Percentiles rank a stretch among this genome's conserved stretches.
Evolutionary conservation across 2,113 vertebrate genomes (phyloP).

Genomic region (Varanus komodoensis): DNA sequence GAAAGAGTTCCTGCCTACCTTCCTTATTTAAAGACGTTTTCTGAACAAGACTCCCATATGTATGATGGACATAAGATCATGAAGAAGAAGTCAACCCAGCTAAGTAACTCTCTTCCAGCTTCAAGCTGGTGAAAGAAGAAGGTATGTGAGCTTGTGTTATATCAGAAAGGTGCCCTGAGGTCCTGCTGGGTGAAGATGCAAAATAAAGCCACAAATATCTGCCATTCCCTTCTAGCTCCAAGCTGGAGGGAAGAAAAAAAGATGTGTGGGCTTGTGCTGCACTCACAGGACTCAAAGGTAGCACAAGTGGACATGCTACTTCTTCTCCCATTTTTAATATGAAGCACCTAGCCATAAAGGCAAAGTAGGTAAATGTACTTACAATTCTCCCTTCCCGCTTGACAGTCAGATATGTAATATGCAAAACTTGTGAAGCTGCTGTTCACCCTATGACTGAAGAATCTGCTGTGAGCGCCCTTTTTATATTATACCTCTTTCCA

Average conservation of each 20-base stretch:
- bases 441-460: neutral
- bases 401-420: neutral
- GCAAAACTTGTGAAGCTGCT: neutral
- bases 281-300: neutral
- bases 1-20: no score
- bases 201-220: no score
- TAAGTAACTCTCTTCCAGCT: neutral
- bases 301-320: neutral
- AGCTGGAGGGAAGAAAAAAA: no score
- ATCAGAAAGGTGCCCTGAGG: no score
- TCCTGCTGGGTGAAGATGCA: no score
- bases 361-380: no score
- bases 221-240: no score
- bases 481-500: neutral
- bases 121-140: no score
- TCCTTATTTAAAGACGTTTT: no score
- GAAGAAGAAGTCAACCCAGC: neutral
- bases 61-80: neutral
- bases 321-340: neutral
- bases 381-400: neutral
- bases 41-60: no score
- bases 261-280: no score
- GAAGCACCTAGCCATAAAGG: neutral
- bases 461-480: neutral
- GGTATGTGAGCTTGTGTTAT: no score